Evolutionary conservation across 1,140 invertebrate species (phyloP).

Genomic region (Parasteatoda tepidariorum): DNA sequence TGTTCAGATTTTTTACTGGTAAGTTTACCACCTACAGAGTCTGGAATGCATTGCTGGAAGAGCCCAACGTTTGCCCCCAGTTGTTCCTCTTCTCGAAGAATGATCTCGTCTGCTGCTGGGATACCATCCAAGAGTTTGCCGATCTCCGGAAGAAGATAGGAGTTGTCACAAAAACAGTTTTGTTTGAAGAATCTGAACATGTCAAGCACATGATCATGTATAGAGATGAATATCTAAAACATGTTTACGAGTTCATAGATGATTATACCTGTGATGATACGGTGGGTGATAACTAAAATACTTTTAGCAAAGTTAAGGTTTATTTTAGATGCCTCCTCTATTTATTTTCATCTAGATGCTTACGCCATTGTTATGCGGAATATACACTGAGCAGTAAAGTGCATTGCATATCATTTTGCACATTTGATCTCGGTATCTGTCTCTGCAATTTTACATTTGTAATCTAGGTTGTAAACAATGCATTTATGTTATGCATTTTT

Average conservation of each 20-base stretch:
- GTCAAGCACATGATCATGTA: slow-evolving; percentile 75
- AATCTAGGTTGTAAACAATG: too few species aligned
- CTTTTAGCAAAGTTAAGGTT: too few species aligned
- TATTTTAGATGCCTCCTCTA: too few species aligned
- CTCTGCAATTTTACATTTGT: too few species aligned
- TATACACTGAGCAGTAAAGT: too few species aligned
- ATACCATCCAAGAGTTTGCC: slow-evolving; percentile 68
- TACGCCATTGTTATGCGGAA: too few species aligned
- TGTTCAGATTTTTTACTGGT: slow-evolving; percentile 62
- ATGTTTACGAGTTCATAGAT: slow-evolving; percentile 74
- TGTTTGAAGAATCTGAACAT: slow-evolving; percentile 78
- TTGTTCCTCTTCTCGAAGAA: slow-evolving; percentile 80
- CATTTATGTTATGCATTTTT: too few species aligned
- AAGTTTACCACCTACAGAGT: slow-evolving; percentile 40
- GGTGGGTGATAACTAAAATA: too few species aligned
- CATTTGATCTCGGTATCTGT: too few species aligned
- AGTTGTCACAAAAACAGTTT: slow-evolving; percentile 73
- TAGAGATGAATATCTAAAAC: slow-evolving; percentile 74
- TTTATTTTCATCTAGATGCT: too few species aligned
- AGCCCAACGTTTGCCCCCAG: slow-evolving; percentile 75
- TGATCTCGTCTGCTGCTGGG: slow-evolving; percentile 74
- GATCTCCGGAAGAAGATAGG: slow-evolving; percentile 73
- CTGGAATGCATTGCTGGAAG: slow-evolving; percentile 68
- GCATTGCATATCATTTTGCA: too few species aligned
- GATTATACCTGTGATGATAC: slow-evolving; percentile 11